Percentiles rank a stretch among this genome's conserved stretches.
phyloP scores from a whole-genome alignment of 1,140 invertebrate species.

The Bombus polaris region DNA sequence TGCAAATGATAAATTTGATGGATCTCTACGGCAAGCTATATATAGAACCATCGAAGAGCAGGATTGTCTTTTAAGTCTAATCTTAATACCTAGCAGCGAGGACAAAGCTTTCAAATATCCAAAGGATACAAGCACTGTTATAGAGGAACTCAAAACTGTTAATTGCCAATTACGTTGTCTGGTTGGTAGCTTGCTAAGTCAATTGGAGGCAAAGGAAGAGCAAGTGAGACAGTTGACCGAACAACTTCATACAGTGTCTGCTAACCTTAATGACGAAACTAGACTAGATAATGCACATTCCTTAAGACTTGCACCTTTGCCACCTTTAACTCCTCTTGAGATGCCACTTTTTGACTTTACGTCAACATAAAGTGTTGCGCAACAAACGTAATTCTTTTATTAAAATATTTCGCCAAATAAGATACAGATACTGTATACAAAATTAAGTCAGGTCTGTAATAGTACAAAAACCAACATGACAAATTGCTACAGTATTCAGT shows the following conservation, averaged over 20 bases:
- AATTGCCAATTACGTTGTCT: constrained; percentile 84
- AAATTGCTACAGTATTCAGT: neutral
- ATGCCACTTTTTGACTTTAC: constrained; percentile 84
- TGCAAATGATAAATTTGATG: constrained; percentile 76
- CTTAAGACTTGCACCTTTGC: constrained; percentile 77
- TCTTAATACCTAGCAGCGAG: constrained; percentile 65
- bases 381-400: neutral
- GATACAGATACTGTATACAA: neutral
- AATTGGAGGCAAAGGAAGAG: constrained; percentile 85
- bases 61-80: constrained; percentile 83
- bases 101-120: constrained; percentile 82
- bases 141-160: constrained; percentile 85
- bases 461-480: constrained; percentile 11
- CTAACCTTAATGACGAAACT: constrained; percentile 65
- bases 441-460: neutral
- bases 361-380: constrained; percentile 61
- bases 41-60: constrained; percentile 86
- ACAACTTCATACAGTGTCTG: constrained; percentile 59
- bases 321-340: constrained; percentile 83
- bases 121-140: constrained; percentile 84
- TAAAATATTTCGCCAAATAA: neutral
- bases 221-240: constrained; percentile 84
- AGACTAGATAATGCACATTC: constrained; percentile 70
- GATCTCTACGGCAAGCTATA: constrained; percentile 82
- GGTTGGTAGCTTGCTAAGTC: constrained; percentile 83